phyloP scores from a whole-genome alignment of 2,113 vertebrate species.

The Salvelinus fontinalis region DNA sequence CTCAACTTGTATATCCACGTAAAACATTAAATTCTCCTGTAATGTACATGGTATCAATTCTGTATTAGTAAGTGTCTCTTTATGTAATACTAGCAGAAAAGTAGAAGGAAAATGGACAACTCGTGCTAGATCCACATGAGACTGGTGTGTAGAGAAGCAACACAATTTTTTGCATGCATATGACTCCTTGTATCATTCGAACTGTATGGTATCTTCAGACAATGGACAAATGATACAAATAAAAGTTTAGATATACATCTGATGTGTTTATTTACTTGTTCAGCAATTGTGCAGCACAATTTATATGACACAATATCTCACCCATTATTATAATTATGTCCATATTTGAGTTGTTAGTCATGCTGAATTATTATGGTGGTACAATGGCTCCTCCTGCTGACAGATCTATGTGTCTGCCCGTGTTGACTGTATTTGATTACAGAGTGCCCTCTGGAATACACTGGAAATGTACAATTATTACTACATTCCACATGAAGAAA shows the following conservation, averaged over 20 bases:
- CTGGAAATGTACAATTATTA: neutral
- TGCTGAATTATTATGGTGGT: neutral
- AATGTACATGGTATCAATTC: neutral
- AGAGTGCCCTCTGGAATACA: neutral
- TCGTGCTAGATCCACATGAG: constrained; percentile 78
- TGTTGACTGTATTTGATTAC: neutral
- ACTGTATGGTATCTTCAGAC: constrained; percentile 68
- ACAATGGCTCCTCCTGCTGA: neutral
- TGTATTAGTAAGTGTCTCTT: neutral
- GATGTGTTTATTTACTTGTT: neutral
- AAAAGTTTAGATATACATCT: constrained; percentile 54
- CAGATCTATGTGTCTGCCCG: neutral
- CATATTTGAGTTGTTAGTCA: too few relatives aligned
- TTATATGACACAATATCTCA: neutral
- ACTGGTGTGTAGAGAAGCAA: constrained; percentile 44
- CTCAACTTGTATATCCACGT: neutral
- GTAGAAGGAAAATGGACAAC: constrained; percentile 61
- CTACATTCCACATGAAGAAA: neutral
- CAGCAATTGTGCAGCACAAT: neutral
- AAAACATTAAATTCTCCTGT: neutral
- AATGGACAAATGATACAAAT: constrained; percentile 77
- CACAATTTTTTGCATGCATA: constrained; percentile 70
- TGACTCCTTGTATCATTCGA: constrained; percentile 70
- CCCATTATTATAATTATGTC: neutral
- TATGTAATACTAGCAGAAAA: constrained; percentile 5